Base-by-base conservation (phyloP, 2,888 invertebrate species). In the Endotricha flammealis region DNA sequence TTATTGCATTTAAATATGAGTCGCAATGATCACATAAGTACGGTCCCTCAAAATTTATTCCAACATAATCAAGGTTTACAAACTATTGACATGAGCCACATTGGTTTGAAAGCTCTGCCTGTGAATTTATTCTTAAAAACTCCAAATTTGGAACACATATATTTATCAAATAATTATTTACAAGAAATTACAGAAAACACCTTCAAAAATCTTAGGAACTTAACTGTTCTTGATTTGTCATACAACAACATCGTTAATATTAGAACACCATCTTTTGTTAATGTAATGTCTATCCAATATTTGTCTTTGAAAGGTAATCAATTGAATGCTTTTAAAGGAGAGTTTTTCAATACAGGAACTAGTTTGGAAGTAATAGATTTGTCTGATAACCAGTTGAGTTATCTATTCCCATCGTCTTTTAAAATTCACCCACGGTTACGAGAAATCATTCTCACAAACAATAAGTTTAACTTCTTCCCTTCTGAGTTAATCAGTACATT, bases 391-490 rank as follows among this genome's bases (percentile, higher is more conserved):
- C 91, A 92, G 60, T 83, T 96, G 24, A 93, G 92, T 57, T 94
- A 95, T 63, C 78, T 96, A 24, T 95, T 94, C 53, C 94, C 95
- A 1, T 94, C 94, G 0, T 93, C 95, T 9, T 96, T 96, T 65
- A 90, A 92, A 63, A 93, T 95, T 43, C 95, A 96, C 72, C 94
- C 95, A 0, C 88, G 93, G 11, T 70, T 97, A 12, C 89, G 90
- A 46, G 87, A 89, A 61, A 90, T 97, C 29, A 88, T 89, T 38
- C 90, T 95, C 0, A 88, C 91, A 0, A 88, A 91, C 47, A 97
- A 97, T 71, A 91, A 92, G 67, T 93, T 96, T 57, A 92, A 92
- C 53, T 93, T 93, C 69, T 96, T 96, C 77, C 95, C 95, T 0
- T 93, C 94, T 1, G 96, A 96, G 68, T 89, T 95, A 39, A 91